Evolutionary conservation across 1,140 invertebrate genomes (phyloP).

Genomic region (Olivierus martensii): DNA sequence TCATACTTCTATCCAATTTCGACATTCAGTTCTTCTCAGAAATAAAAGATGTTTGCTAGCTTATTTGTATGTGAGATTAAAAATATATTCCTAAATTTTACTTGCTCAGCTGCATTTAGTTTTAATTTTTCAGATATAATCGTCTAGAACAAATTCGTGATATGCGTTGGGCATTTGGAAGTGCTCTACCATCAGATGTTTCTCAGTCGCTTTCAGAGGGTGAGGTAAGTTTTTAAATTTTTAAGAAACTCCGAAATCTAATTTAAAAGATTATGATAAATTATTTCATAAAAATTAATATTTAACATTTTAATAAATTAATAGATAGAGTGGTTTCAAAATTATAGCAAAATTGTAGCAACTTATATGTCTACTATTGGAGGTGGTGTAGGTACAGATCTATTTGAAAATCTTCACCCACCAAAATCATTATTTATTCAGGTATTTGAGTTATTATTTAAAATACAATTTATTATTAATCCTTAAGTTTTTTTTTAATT

Average conservation of each 20-base stretch:
- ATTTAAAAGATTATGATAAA: no score
- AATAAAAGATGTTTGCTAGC: slow-evolving; percentile 81
- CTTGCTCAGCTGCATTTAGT: neutral
- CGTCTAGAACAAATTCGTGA: slow-evolving; percentile 61
- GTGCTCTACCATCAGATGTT: slow-evolving; percentile 71
- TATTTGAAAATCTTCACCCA: slow-evolving; percentile 74
- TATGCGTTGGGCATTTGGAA: slow-evolving; percentile 85
- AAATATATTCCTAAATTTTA: neutral
- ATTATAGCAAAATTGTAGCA: slow-evolving; percentile 72
- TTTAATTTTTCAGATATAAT: slow-evolving; percentile 41
- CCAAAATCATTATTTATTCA: slow-evolving; percentile 86
- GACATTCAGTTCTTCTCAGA: slow-evolving; percentile 68
- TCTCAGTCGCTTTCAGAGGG: slow-evolving; percentile 60
- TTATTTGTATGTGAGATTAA: slow-evolving; percentile 48
- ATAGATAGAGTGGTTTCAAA: slow-evolving; percentile 64
- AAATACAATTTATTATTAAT: neutral
- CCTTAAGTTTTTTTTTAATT: neutral
- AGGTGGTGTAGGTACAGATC: slow-evolving; percentile 54
- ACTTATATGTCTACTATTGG: slow-evolving; percentile 80
- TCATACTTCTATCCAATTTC: slow-evolving; percentile 53
- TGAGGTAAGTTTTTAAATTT: slow-evolving; percentile 38
- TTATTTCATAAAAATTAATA: no score
- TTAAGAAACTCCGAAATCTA: no score
- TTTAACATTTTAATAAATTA: slow-evolving; percentile 12
- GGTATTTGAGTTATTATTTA: slow-evolving; percentile 30